Conservation (phyloP, 2,797 vertebrate species). For the Emydoidea blandingii region DNA sequence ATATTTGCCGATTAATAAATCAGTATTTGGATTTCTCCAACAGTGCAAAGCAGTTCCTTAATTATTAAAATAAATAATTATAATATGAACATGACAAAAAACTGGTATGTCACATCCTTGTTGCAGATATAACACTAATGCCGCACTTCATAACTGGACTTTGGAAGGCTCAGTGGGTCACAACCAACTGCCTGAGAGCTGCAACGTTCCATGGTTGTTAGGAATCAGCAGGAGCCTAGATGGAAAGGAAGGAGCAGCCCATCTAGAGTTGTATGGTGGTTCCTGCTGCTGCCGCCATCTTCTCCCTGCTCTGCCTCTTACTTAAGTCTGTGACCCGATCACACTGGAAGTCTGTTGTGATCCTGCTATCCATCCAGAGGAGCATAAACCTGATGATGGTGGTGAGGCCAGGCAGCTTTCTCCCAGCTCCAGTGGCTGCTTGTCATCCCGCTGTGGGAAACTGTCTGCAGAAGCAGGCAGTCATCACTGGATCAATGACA, state of each 20-base stretch:
- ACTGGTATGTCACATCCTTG: background rate
- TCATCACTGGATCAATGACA: no score
- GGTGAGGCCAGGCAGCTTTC: no score
- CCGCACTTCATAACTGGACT: background rate
- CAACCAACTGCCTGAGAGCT: no score
- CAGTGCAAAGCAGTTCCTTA: no score
- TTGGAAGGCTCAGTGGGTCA: no score
- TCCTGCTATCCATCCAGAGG: background rate
- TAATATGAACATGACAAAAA: background rate
- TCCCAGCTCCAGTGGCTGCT: no score
- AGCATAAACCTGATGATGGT: background rate
- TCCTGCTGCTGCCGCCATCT: background rate
- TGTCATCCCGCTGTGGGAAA: no score
- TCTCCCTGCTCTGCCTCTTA: background rate
- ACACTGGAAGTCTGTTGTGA: background rate
- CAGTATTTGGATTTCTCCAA: background rate
- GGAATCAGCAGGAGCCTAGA: background rate
- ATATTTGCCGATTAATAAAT: background rate
- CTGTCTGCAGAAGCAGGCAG: no score
- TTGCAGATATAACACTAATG: background rate
- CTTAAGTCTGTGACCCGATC: background rate
- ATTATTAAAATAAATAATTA: background rate
- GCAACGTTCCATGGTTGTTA: background rate
- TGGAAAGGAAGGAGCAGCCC: no score
- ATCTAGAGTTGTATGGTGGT: background rate